Conservation (phyloP, 2,113 vertebrate genomes). For the Progne subis region DNA sequence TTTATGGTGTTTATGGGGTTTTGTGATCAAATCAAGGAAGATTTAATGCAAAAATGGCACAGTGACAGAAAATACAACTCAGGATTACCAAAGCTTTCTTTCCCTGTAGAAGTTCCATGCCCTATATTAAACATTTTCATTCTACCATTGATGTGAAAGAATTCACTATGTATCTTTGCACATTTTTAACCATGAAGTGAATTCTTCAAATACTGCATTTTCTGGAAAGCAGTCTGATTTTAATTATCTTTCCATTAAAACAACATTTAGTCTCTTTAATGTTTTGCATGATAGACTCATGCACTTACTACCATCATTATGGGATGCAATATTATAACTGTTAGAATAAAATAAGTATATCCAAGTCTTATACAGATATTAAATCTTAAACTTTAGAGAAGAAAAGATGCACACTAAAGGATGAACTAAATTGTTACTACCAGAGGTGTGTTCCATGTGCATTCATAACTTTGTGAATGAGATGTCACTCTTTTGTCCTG, state of each 20-base stretch:
- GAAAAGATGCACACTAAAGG: background rate
- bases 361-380: background rate
- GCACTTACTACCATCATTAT: background rate
- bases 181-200: background rate
- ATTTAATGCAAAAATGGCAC: background rate
- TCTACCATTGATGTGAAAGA: background rate
- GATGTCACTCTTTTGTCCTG: background rate
- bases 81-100: background rate
- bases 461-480: background rate
- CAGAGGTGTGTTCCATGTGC: accelerated
- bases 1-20: background rate
- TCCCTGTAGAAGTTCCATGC: background rate
- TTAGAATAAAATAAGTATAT: background rate
- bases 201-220: background rate
- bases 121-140: background rate
- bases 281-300: background rate
- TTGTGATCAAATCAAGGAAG: background rate
- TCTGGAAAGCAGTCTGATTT: background rate
- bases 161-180: background rate
- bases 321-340: background rate
- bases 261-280: background rate
- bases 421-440: background rate
- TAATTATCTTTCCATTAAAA: background rate
- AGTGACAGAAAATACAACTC: background rate
- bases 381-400: background rate